These are phyloP conservation scores for Sebastes hopkinsi DNA, from an alignment of 2,797 vertebrate species.

Conservation along the genomic window DNA sequence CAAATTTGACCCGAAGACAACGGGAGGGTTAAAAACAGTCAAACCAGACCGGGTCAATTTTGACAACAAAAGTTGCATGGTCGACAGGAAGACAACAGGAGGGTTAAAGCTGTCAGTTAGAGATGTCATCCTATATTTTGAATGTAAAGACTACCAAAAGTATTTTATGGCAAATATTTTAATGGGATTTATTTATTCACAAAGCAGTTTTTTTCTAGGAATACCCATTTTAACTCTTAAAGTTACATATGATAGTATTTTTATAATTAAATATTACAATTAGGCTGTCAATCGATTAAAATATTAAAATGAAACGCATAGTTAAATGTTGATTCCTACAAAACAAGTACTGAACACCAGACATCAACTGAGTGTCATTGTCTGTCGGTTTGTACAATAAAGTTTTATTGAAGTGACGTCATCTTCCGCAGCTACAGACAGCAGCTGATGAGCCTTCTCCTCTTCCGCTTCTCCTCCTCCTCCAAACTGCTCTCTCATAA, in stretches of 20 bases:
- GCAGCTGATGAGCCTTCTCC: conserved; percentile 52
- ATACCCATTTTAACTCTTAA: neutral
- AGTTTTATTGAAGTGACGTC: conserved; percentile 65
- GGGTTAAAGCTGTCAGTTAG: neutral
- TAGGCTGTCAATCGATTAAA: no score
- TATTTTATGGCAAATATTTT: neutral
- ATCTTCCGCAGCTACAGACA: conserved; percentile 15
- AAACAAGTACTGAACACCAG: neutral
- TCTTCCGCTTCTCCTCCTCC: conserved; percentile 6
- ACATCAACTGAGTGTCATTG: neutral
- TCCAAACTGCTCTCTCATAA: neutral
- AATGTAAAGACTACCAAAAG: neutral
- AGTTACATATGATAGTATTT: neutral
- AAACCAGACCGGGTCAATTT: no score
- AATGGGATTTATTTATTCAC: neutral
- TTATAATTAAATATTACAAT: neutral
- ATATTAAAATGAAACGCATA: no score
- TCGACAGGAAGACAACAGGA: no score
- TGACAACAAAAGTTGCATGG: no score
- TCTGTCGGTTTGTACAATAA: conserved; percentile 47
- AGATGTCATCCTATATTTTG: neutral
- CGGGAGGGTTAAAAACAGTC: no score
- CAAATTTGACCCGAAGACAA: no score
- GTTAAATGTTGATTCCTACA: neutral
- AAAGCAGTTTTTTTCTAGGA: neutral